phyloP scores from a whole-genome alignment of 2,888 invertebrate genomes.

The Stenodera caucasica region DNA sequence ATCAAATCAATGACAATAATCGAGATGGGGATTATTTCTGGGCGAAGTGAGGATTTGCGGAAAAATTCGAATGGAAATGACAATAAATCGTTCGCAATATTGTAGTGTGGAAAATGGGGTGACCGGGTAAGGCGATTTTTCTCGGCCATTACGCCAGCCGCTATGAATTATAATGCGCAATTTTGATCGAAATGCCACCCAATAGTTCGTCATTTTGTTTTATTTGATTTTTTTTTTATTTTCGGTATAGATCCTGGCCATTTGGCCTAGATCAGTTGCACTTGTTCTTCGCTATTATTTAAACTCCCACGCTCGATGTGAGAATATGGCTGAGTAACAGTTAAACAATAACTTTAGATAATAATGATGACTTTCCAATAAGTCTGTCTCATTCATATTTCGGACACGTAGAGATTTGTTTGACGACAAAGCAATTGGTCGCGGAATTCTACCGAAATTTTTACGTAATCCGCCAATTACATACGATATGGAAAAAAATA shows the following conservation, averaged over 20 bases:
- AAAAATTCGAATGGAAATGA: too few relatives aligned
- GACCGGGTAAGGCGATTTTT: slow-evolving; percentile 33
- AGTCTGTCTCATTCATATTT: slow-evolving; percentile 26
- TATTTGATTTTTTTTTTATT: too few relatives aligned
- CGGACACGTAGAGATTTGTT: slow-evolving; percentile 15
- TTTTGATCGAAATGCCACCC: too few relatives aligned
- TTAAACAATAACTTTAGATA: slow-evolving; percentile 8
- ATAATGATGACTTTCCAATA: slow-evolving; percentile 30
- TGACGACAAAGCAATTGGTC: neutral
- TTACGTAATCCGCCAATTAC: too few relatives aligned
- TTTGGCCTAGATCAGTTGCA: slow-evolving; percentile 29
- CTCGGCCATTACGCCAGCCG: slow-evolving; percentile 25
- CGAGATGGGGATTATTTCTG: neutral
- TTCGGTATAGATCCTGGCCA: neutral
- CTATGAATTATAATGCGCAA: neutral
- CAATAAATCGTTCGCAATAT: slow-evolving; percentile 9
- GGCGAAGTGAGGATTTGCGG: neutral
- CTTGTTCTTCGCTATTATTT: slow-evolving; percentile 15
- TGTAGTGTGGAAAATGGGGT: slow-evolving; percentile 29
- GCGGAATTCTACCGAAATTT: too few relatives aligned
- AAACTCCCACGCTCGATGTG: slow-evolving; percentile 35
- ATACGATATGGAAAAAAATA: too few relatives aligned
- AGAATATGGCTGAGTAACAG: slow-evolving; percentile 21
- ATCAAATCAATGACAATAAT: neutral
- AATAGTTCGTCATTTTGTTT: too few relatives aligned